Percentiles rank a stretch among this genome's conserved stretches.
These are phyloP conservation scores for Ophiodon elongatus DNA, from an alignment of 2,113 vertebrate species.

Conservation along the genomic window DNA sequence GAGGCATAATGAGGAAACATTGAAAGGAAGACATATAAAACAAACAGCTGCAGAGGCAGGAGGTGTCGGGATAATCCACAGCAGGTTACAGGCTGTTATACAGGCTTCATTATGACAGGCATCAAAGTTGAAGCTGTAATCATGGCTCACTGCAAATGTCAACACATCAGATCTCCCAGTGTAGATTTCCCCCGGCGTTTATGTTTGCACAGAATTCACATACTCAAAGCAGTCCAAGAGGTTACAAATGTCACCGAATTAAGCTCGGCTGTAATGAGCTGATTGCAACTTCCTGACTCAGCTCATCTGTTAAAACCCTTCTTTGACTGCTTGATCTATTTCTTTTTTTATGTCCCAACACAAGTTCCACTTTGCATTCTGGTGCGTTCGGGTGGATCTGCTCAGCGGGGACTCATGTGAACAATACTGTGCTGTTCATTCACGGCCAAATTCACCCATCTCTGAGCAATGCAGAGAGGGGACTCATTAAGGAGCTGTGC, in stretches of 20 bases:
- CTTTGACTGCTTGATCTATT: slow-evolving; percentile 17
- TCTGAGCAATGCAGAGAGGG: slow-evolving; percentile 57
- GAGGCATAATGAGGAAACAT: slow-evolving; percentile 48
- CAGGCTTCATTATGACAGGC: slow-evolving; percentile 51
- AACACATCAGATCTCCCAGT: slow-evolving; percentile 18
- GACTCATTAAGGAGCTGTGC: slow-evolving; percentile 73
- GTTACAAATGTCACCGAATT: slow-evolving; percentile 14
- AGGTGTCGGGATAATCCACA: slow-evolving; percentile 45
- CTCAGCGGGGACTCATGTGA: slow-evolving; percentile 47
- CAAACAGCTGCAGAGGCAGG: slow-evolving; percentile 54
- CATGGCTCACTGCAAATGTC: slow-evolving; percentile 46
- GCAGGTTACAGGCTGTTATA: slow-evolving; percentile 48
- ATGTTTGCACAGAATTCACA: slow-evolving; percentile 1
- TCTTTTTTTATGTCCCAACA: background rate
- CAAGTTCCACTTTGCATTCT: slow-evolving; percentile 51
- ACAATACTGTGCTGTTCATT: slow-evolving; percentile 72
- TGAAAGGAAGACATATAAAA: slow-evolving; percentile 51
- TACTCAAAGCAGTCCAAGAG: slow-evolving; percentile 14
- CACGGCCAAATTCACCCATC: slow-evolving; percentile 54
- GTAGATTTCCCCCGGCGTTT: background rate
- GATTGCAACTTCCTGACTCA: slow-evolving; percentile 8
- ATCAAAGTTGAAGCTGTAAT: slow-evolving; percentile 47
- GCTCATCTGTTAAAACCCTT: slow-evolving; percentile 2
- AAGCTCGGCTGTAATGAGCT: slow-evolving; percentile 33
- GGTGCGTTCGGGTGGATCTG: slow-evolving; percentile 33